A percentile compares a stretch with the other conserved stretches of the same genome.
phyloP scores from a whole-genome alignment of 1,140 invertebrate species.

The Bombus pascuorum region DNA sequence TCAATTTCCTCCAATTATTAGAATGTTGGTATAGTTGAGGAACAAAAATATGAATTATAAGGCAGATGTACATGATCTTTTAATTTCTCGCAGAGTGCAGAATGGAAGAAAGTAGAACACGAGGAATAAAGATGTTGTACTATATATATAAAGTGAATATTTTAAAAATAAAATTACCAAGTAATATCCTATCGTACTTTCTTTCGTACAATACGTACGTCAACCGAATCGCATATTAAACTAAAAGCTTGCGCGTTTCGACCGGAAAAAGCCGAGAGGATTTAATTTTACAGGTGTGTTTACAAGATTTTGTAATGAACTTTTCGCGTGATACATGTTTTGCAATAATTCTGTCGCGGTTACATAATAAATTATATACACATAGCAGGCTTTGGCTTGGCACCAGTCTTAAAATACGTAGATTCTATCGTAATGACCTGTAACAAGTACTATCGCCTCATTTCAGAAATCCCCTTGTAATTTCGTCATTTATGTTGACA shows the following conservation, averaged over 20 bases:
- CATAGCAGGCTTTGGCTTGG: constrained; percentile 55
- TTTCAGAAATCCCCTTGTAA: constrained; percentile 41
- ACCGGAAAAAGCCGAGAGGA: neutral
- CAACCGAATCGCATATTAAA: neutral
- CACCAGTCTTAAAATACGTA: constrained; percentile 69
- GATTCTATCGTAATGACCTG: constrained; percentile 66
- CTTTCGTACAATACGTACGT: neutral
- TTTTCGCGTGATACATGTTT: constrained; percentile 51
- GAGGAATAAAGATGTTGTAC: no score
- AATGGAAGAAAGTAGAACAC: neutral
- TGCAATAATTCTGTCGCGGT: constrained; percentile 59
- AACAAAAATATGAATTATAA: neutral
- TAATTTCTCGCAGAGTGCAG: no score
- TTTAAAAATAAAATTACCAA: no score
- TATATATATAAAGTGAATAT: no score
- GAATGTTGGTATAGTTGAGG: neutral
- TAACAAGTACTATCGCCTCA: constrained; percentile 48
- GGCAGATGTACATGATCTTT: no score
- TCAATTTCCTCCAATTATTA: neutral
- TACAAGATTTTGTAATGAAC: constrained; percentile 24
- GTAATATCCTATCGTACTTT: neutral
- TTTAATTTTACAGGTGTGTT: neutral
- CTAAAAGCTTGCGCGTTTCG: neutral
- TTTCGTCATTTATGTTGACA: neutral
- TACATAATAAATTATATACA: constrained; percentile 69